phyloP scores from a whole-genome alignment of 2,113 vertebrate species.

The Crotalus horridus region DNA sequence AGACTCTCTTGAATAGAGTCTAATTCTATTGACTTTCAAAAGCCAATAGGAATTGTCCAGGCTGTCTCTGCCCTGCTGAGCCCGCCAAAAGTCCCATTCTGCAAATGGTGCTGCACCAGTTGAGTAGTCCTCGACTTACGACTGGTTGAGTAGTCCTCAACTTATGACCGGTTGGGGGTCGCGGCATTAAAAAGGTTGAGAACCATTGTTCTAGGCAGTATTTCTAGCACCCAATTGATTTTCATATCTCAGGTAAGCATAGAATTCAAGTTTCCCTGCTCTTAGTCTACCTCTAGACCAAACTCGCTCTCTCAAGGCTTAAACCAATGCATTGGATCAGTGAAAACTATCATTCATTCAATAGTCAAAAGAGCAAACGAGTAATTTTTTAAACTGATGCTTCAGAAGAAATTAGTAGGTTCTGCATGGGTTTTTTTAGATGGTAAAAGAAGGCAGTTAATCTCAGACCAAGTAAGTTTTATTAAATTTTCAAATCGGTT shows the following conservation, averaged over 20 bases:
- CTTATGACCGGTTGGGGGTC: too few species aligned
- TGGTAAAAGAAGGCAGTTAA: background rate
- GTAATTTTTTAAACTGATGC: background rate
- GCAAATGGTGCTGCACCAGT: too few species aligned
- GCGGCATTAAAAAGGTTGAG: too few species aligned
- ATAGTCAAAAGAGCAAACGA: background rate
- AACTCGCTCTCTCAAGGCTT: background rate
- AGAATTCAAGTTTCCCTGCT: background rate
- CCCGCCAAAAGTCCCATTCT: too few species aligned
- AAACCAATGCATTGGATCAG: background rate
- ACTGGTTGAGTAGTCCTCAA: too few species aligned
- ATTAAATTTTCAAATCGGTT: background rate
- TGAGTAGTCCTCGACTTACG: too few species aligned
- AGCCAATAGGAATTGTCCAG: too few species aligned
- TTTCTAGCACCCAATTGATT: background rate
- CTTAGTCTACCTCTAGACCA: background rate
- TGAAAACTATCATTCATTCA: background rate
- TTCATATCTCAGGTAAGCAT: background rate
- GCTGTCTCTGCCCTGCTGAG: too few species aligned
- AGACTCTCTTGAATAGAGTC: too few species aligned
- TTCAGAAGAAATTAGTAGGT: background rate
- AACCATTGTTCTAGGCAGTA: background rate
- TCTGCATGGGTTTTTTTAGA: background rate
- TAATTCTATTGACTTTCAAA: too few species aligned
- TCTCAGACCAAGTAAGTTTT: background rate